Conservation (phyloP, 1,140 invertebrate species). For the Euwallacea similis region DNA sequence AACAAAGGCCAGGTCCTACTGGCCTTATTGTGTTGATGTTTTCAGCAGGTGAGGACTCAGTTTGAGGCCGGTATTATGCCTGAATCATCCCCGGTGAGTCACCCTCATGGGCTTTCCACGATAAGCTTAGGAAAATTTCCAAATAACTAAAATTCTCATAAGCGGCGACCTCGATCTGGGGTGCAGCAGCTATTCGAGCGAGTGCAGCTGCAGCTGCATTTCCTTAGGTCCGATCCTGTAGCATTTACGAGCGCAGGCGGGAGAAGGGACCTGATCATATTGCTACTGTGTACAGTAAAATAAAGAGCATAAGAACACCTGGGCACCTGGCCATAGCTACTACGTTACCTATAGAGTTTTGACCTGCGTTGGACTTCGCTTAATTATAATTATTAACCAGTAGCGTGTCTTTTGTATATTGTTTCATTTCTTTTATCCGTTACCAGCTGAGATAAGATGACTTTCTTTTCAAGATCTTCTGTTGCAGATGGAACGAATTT, state of each 20-base stretch:
- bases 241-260: slow-evolving; percentile 13
- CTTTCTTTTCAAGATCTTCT: neutral
- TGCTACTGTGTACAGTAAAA: slow-evolving; percentile 44
- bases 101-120: too few species aligned
- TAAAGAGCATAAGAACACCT: slow-evolving; percentile 32
- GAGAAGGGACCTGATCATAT: slow-evolving; percentile 26
- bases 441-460: neutral
- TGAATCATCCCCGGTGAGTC: too few species aligned
- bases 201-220: neutral
- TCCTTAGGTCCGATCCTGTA: slow-evolving; percentile 10
- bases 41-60: neutral
- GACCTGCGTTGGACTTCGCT: slow-evolving; percentile 44
- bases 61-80: too few species aligned
- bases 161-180: too few species aligned
- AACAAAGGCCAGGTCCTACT: slow-evolving; percentile 18
- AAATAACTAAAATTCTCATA: too few species aligned
- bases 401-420: slow-evolving; percentile 42
- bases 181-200: neutral
- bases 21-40: slow-evolving; percentile 16
- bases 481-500: neutral
- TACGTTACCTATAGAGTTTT: slow-evolving; percentile 29
- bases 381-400: slow-evolving; percentile 48
- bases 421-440: slow-evolving; percentile 15
- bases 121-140: too few species aligned
- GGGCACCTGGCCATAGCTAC: slow-evolving; percentile 41